Percentiles rank a stretch among this genome's conserved stretches.
phyloP scores from a whole-genome alignment of 2,888 invertebrate species.

The Osmoderma eremita region DNA sequence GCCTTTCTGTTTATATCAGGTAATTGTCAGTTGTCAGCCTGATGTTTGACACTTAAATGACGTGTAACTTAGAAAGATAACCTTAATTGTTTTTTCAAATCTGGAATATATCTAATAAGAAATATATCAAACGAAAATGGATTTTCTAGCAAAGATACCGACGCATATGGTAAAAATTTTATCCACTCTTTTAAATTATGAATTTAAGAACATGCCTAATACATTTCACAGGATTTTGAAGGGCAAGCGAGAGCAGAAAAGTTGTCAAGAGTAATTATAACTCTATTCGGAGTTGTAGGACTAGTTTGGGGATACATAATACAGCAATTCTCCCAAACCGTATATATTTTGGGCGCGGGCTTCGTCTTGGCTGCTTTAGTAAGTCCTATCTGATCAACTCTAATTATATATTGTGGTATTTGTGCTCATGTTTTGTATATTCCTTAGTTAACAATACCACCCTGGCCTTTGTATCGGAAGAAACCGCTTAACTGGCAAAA shows the following conservation, averaged over 20 bases:
- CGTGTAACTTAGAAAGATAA: background rate
- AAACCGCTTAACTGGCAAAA: constrained; percentile 93
- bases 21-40: too few relatives aligned
- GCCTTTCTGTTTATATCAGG: too few relatives aligned
- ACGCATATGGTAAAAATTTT: constrained; percentile 10
- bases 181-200: too few relatives aligned
- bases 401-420: background rate
- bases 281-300: constrained; percentile 90
- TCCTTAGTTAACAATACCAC: constrained; percentile 84
- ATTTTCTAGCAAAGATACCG: constrained; percentile 53
- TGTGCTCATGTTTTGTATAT: constrained; percentile 24
- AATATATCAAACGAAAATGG: constrained; percentile 38
- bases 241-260: constrained; percentile 92
- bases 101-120: background rate
- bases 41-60: background rate
- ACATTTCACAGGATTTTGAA: constrained; percentile 78
- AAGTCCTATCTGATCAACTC: constrained; percentile 56
- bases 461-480: constrained; percentile 95
- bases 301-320: constrained; percentile 92
- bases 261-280: constrained; percentile 88
- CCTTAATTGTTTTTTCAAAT: background rate
- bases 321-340: constrained; percentile 95
- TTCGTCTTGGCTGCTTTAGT: constrained; percentile 87
- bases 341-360: constrained; percentile 91
- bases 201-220: constrained; percentile 6